Base-by-base conservation (phyloP, 2,888 invertebrate species). In the Pandemis cinnamomeana region DNA sequence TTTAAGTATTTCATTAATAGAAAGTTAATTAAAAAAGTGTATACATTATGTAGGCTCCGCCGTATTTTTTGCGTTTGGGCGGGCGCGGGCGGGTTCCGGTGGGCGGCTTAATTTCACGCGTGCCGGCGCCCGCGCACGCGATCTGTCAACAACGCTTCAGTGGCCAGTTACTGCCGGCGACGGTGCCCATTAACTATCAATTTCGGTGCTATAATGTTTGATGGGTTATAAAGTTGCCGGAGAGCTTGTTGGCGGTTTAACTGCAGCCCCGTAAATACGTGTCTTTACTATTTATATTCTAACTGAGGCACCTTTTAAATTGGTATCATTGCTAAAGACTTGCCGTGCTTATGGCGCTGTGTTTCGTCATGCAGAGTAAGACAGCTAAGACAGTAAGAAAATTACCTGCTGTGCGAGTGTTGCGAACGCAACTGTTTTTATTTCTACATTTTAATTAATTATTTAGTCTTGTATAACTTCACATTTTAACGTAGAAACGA, bases 71-170 rank as follows among this genome's bases (percentile, higher is more conserved):
- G 63, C 55, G 46, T 20, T 48, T 58, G 76, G 71, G 76, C 76
- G 77, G 70, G 60, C 58, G 51, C 44, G 55, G 62, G 51, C 46
- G 42, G 44, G 15, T 44, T 68, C n/a, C 66, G 42, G 67, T 73
- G 66, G 69, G 75, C 75, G 75, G 72, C 78, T 81, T 82, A 81
- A 85, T 85, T 84, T 81, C 80, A 83, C 81, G 84, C 83, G 75
- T 77, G 77, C 61, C 72, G 75, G 79, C 73, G 64, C 69, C 64
- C 55, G n/a, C 68, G 72, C 69, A 51, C 51, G 64, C 42, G 60
- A 53, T 42, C 44, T 73, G 72, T 69, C 70, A 44, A 42, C 62
- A 55, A 46, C 58, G 58, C 36, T 48, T 64, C 64, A 46, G 15
- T 61, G 58, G 11, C 58, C 69, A 69, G 67, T 55, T 67, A 20